A percentile compares a stretch with the other conserved stretches of the same genome.
Conservation (phyloP, 23 tunicate genomes). For the Halocynthia aurantium region DNA sequence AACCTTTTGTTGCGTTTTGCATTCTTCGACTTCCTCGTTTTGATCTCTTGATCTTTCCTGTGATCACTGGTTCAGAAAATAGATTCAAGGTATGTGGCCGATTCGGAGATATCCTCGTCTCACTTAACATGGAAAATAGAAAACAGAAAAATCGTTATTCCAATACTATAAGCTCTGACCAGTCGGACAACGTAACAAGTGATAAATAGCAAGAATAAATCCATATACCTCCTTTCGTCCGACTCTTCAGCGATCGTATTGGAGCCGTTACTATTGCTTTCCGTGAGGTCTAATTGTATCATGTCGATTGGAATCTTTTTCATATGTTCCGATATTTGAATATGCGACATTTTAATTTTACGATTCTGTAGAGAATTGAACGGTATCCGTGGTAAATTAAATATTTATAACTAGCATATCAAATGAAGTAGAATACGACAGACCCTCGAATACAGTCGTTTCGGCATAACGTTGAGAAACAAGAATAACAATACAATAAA, state of each 20-base stretch:
- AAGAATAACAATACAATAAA: no score
- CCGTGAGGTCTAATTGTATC: conserved; percentile 19
- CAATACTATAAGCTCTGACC: neutral
- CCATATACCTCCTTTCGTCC: no score
- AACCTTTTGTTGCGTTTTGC: neutral
- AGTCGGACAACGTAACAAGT: neutral
- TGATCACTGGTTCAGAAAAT: conserved; percentile 47
- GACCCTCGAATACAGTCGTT: no score
- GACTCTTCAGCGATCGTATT: no score
- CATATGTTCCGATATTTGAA: conserved; percentile 15
- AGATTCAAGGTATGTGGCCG: conserved; percentile 45
- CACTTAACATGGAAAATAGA: no score
- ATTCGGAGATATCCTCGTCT: conserved; percentile 13
- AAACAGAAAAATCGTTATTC: no score
- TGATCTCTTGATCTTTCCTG: conserved; percentile 9
- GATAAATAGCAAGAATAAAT: no score
- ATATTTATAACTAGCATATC: no score
- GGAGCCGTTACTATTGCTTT: neutral
- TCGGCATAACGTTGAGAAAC: no score
- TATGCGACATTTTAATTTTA: conserved; percentile 18
- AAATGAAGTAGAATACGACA: no score
- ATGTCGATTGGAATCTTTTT: conserved; percentile 18
- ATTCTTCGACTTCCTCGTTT: neutral
- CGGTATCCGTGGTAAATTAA: no score
- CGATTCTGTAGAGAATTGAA: conserved; percentile 9